Conservation (phyloP, 2,888 invertebrate genomes). For the Nephrotoma guestfalica region DNA sequence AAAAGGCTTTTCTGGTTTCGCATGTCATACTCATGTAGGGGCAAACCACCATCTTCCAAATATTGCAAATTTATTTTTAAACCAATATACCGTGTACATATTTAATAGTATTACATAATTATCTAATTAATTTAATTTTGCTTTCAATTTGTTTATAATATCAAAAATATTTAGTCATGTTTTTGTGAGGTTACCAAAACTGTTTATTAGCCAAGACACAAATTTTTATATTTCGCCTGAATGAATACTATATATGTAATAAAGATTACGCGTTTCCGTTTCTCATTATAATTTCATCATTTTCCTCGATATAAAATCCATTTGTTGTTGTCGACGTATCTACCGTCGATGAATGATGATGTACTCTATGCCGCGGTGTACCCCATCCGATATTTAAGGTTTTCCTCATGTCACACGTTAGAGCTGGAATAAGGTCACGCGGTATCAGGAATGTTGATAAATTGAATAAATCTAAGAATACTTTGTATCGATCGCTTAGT, state of each 20-base stretch:
- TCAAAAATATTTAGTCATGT: neutral
- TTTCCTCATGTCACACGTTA: neutral
- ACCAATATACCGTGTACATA: neutral
- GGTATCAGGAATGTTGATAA: conserved; percentile 93
- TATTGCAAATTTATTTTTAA: neutral
- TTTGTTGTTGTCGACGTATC: neutral
- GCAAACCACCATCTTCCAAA: neutral
- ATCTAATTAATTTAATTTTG: neutral
- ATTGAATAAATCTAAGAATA: conserved; percentile 94
- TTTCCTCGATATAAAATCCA: neutral
- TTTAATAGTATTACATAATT: neutral
- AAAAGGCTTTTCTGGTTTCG: neutral
- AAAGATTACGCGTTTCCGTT: neutral
- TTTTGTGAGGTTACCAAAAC: neutral
- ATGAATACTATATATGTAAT: neutral
- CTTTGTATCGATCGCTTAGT: conserved; percentile 95
- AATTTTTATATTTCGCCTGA: neutral
- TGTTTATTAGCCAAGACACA: neutral
- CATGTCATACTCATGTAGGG: neutral
- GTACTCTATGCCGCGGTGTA: neutral
- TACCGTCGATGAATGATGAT: neutral
- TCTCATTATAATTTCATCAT: neutral
- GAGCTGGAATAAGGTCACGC: conserved; percentile 72
- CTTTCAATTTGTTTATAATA: neutral
- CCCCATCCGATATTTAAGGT: neutral